These are phyloP conservation scores for Myanophis thanlyinensis DNA, from an alignment of 2,113 vertebrate species.

Conservation along the genomic window DNA sequence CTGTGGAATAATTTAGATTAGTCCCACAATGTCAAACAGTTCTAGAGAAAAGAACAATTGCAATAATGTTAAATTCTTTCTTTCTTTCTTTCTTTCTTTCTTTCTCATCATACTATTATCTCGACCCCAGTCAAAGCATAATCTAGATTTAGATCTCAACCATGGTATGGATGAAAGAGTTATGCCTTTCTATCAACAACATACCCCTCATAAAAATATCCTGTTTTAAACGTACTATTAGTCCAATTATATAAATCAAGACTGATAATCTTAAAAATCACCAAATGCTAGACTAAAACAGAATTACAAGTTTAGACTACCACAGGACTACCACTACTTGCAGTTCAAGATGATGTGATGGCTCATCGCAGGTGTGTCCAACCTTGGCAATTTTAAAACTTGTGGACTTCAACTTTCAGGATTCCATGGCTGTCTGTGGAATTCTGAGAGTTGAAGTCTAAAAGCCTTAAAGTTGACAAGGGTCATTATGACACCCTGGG, in stretches of 20 bases:
- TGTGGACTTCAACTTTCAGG: not conserved
- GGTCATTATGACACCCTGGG: not conserved
- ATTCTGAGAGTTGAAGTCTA: not conserved
- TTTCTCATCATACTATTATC: not conserved
- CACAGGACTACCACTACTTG: not conserved
- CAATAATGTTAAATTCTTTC: not conserved
- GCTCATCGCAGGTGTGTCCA: not conserved
- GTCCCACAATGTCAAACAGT: not conserved
- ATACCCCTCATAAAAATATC: not conserved
- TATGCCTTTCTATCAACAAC: not conserved
- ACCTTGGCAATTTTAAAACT: not conserved
- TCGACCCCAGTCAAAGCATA: not conserved
- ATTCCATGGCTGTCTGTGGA: not conserved
- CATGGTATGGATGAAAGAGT: not conserved
- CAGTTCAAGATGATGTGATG: not conserved
- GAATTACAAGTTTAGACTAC: not conserved
- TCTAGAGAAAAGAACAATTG: not conserved
- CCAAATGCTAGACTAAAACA: not conserved
- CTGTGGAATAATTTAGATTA: not conserved
- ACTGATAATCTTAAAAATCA: not conserved
- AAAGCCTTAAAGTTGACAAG: not conserved
- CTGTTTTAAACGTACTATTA: not conserved
- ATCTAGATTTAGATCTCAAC: not conserved
- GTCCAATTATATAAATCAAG: not conserved
- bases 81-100: not conserved